Percentiles rank a stretch among this genome's conserved stretches.
Conservation (phyloP, 1,140 invertebrate genomes). For the Drosophila ironensis region DNA sequence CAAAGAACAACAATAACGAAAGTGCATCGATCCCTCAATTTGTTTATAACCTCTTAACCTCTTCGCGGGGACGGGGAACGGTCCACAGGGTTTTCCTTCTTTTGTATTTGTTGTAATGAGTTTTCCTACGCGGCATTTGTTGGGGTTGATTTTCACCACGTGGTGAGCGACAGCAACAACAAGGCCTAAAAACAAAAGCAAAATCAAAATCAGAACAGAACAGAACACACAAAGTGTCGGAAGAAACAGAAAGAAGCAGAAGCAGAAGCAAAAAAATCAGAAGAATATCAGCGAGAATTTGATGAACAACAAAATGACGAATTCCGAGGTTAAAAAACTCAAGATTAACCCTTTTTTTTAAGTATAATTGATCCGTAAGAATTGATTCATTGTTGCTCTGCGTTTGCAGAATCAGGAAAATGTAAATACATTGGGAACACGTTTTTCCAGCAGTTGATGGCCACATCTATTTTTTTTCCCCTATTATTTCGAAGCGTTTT, state of each 20-base stretch:
- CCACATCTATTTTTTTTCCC: no score
- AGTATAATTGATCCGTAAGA: no score
- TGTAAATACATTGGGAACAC: no score
- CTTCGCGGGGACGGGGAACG: conserved; percentile 14
- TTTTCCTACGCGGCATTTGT: conserved; percentile 58
- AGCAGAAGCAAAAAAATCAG: neutral
- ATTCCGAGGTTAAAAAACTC: conserved; percentile 26
- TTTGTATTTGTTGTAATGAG: conserved; percentile 5
- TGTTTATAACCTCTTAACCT: no score
- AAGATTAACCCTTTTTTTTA: no score
- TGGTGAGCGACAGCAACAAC: conserved; percentile 40
- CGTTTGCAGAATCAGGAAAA: no score
- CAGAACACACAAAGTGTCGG: neutral
- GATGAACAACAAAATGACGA: neutral
- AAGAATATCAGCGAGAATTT: neutral
- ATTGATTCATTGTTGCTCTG: no score
- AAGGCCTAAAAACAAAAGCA: neutral
- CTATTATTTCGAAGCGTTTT: no score
- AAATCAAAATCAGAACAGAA: neutral
- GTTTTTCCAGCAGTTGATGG: no score
- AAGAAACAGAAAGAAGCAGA: neutral
- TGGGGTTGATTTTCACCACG: conserved; percentile 79
- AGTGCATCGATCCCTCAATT: no score
- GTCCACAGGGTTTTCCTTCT: conserved; percentile 9
- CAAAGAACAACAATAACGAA: neutral